Evolutionary conservation across 2,113 vertebrate genomes (phyloP).

Genomic region (Glareola pratincola): DNA sequence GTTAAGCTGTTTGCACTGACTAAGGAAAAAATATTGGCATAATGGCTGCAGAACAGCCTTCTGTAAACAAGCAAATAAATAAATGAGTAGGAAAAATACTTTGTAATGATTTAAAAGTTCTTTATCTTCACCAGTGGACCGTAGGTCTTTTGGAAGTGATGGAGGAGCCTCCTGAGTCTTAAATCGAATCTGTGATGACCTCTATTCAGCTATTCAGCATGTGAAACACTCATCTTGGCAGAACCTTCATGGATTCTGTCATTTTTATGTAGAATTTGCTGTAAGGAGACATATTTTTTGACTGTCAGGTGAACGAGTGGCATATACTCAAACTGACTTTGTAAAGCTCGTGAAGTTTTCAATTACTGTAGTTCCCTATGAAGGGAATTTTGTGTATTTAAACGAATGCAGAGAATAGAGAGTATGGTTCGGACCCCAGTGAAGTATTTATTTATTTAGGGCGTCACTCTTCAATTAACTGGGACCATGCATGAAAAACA

Average conservation of each 20-base stretch:
- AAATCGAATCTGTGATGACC: conserved; percentile 49
- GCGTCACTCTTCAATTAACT: background rate
- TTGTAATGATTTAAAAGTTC: background rate
- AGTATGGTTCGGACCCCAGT: background rate
- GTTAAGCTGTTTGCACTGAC: background rate
- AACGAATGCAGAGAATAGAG: background rate
- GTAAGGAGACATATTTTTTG: conserved; percentile 52
- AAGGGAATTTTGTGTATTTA: background rate
- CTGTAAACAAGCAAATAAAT: background rate
- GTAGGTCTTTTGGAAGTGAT: conserved; percentile 6
- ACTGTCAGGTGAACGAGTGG: conserved; percentile 11
- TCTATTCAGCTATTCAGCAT: conserved; percentile 45
- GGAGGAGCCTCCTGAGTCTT: background rate
- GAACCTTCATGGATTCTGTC: conserved; percentile 41
- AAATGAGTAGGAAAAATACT: background rate
- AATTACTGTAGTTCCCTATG: background rate
- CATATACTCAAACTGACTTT: conserved; percentile 49
- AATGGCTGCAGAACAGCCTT: background rate
- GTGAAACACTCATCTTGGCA: conserved; percentile 58
- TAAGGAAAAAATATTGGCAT: background rate
- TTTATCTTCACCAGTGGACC: background rate
- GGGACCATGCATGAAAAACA: background rate
- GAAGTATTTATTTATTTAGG: background rate
- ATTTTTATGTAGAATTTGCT: conserved; percentile 55
- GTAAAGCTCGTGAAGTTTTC: conserved; percentile 2